Evolutionary conservation across 2,797 vertebrate species (phyloP).

Genomic region (Macrochelys suwanniensis): DNA sequence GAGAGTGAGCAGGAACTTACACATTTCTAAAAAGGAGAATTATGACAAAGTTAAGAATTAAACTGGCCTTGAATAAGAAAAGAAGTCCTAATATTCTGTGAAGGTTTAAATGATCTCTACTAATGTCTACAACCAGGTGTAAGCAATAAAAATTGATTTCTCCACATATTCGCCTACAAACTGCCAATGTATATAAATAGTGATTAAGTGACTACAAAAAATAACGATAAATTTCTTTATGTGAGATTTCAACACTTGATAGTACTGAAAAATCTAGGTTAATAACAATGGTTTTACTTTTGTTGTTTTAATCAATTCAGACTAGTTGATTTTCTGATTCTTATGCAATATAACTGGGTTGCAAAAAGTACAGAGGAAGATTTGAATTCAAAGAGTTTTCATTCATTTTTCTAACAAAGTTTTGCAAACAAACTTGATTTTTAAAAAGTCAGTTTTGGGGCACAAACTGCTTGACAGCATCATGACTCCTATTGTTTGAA

Average conservation of each 20-base stretch:
- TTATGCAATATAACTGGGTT: background rate
- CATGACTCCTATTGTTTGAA: background rate
- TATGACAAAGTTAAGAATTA: background rate
- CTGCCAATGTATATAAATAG: background rate
- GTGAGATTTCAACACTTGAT: background rate
- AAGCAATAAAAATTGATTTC: background rate
- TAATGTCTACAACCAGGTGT: background rate
- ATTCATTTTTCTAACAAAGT: background rate
- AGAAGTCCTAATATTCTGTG: background rate
- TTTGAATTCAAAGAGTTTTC: background rate
- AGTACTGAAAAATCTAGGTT: background rate
- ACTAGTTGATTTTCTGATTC: background rate
- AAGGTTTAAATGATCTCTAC: background rate
- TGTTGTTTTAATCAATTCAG: background rate
- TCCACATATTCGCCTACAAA: background rate
- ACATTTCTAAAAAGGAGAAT: background rate
- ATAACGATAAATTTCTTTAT: background rate
- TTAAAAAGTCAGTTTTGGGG: background rate
- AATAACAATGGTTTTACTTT: background rate
- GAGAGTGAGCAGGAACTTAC: background rate
- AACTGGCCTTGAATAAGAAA: background rate
- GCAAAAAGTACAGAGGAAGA: background rate
- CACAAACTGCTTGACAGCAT: background rate
- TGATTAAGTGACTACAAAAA: background rate
- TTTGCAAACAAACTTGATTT: background rate